These are phyloP conservation scores for Hylomyscus alleni DNA, from an alignment of 2,797 vertebrate genomes.

Conservation along the genomic window DNA sequence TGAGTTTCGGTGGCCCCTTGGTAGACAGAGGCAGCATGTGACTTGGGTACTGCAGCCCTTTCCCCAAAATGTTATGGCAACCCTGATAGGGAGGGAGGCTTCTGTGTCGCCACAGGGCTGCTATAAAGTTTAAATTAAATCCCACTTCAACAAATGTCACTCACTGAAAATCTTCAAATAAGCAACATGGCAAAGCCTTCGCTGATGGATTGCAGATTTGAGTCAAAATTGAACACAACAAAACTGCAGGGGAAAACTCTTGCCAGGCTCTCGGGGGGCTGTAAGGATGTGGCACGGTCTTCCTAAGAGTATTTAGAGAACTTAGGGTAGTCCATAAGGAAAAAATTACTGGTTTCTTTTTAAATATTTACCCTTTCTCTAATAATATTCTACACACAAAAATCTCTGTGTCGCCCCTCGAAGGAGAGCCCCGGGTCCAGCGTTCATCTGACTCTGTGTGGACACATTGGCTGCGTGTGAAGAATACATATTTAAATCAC, in stretches of 20 bases:
- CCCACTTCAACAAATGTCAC: constrained; percentile 60
- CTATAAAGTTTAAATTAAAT: constrained; percentile 71
- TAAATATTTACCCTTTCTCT: constrained; percentile 79
- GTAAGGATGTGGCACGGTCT: neutral
- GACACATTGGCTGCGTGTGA: constrained; percentile 60
- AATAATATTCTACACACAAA: constrained; percentile 67
- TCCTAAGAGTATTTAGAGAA: constrained; percentile 36
- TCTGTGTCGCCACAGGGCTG: neutral
- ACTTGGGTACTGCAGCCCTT: constrained; percentile 13
- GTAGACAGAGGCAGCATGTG: constrained; percentile 34
- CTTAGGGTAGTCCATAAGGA: constrained; percentile 43
- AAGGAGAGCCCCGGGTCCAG: constrained; percentile 54
- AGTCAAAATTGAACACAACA: constrained; percentile 66
- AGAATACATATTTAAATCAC: constrained; percentile 78
- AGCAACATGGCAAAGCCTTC: constrained; percentile 14
- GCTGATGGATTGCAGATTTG: constrained; percentile 57
- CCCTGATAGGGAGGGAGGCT: constrained; percentile 10
- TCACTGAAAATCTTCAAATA: constrained; percentile 66
- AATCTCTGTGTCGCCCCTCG: constrained; percentile 46
- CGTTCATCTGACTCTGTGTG: constrained; percentile 6
- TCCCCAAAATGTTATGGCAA: constrained; percentile 4
- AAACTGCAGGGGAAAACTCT: neutral
- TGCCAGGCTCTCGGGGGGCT: neutral
- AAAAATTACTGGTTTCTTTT: constrained; percentile 69
- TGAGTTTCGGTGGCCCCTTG: neutral